A percentile compares a stretch with the other conserved stretches of the same genome.
Conservation (phyloP, 1,140 invertebrate species). For the Lamellibrachia luymesi region DNA sequence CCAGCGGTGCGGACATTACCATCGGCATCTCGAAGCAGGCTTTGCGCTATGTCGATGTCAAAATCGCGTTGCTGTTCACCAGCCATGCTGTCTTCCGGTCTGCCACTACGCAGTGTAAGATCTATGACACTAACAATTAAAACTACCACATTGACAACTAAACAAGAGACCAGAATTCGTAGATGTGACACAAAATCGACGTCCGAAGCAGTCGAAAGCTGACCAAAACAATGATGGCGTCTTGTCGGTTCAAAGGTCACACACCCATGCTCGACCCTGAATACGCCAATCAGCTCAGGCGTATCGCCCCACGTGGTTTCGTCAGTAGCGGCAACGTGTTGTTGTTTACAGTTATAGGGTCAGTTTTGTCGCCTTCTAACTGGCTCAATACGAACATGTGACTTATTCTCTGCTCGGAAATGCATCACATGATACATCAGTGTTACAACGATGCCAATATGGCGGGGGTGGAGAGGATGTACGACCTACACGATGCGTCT, state of each 20-base stretch:
- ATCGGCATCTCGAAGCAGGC: background rate
- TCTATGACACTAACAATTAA: slow-evolving; percentile 8
- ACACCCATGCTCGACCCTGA: no score
- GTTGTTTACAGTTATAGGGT: no score
- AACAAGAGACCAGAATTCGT: background rate
- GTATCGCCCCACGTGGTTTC: no score
- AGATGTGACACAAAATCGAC: slow-evolving; percentile 3
- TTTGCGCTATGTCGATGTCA: background rate
- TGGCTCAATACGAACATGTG: no score
- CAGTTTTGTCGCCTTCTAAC: no score
- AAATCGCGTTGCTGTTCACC: slow-evolving; percentile 1
- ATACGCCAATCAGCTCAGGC: no score
- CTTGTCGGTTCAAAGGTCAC: background rate
- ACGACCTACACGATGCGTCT: no score
- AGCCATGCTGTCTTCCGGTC: background rate
- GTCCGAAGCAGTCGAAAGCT: background rate
- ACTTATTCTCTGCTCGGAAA: no score
- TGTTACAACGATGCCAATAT: no score
- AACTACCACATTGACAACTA: background rate
- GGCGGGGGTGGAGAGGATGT: no score
- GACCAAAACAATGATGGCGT: background rate
- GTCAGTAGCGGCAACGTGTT: no score
- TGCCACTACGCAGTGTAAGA: background rate
- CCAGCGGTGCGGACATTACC: background rate
- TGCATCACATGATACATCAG: no score